Conservation (phyloP, 2,113 vertebrate species). For the Azemiops feae region DNA sequence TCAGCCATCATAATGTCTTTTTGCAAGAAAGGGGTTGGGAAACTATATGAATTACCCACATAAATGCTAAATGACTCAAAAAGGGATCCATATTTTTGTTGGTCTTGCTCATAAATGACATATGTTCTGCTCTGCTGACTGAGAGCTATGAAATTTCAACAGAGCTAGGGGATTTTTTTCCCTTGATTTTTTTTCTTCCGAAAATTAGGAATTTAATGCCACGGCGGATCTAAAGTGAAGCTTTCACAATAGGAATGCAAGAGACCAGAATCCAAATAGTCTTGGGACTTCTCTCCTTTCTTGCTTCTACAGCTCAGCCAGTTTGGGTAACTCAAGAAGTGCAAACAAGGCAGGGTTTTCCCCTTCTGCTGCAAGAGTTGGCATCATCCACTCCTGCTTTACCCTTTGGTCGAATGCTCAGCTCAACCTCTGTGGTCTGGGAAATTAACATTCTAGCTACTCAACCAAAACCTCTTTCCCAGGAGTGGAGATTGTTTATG, state of each 20-base stretch:
- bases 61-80: not conserved
- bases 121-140: too few species aligned
- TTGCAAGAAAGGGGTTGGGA: not conserved
- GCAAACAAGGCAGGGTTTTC: not conserved
- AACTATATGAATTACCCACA: not conserved
- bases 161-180: not conserved
- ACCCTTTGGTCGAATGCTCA: not conserved
- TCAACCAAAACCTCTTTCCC: slow-evolving; percentile 27
- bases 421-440: slow-evolving; percentile 25
- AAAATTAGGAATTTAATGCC: not conserved
- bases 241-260: not conserved
- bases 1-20: not conserved
- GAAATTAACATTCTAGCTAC: slow-evolving; percentile 13
- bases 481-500: slow-evolving; percentile 9
- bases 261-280: not conserved
- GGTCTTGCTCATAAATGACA: not conserved
- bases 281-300: not conserved
- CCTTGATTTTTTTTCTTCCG: not conserved
- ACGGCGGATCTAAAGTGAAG: not conserved
- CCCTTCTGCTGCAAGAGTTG: not conserved
- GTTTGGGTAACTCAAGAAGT: not conserved
- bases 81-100: not conserved
- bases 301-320: not conserved
- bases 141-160: not conserved
- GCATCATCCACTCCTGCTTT: not conserved